These are phyloP conservation scores for Synanthedon vespiformis DNA, from an alignment of 2,888 invertebrate genomes.

Conservation along the genomic window DNA sequence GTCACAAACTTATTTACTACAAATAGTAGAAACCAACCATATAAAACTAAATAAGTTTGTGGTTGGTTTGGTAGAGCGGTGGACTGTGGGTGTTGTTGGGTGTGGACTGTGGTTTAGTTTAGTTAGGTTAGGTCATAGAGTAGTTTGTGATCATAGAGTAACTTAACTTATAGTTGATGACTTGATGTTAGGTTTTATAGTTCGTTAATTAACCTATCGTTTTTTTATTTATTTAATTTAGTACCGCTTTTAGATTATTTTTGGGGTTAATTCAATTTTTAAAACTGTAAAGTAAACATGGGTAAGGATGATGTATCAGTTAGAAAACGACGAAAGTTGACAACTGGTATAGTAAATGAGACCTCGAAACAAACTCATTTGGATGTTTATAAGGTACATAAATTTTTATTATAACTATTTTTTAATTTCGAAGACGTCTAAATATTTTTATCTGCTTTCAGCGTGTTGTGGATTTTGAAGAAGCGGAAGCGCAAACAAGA, in stretches of 20 bases:
- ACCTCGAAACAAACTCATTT: conserved; percentile 44
- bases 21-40: too few species aligned
- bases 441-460: conserved; percentile 27
- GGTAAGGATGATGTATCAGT: conserved; percentile 61
- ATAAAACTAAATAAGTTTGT: too few species aligned
- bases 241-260: background rate
- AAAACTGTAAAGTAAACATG: conserved; percentile 18
- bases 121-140: too few species aligned
- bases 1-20: too few species aligned
- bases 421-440: background rate
- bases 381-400: conserved; percentile 72
- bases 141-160: too few species aligned
- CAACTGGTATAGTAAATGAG: conserved; percentile 42
- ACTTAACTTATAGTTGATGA: too few species aligned
- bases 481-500: conserved; percentile 76
- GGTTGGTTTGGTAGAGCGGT: too few species aligned
- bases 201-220: too few species aligned
- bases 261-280: too few species aligned
- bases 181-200: too few species aligned
- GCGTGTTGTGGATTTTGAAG: conserved; percentile 80
- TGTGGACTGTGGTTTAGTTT: too few species aligned
- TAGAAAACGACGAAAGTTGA: conserved; percentile 70
- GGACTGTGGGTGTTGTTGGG: too few species aligned
- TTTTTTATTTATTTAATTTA: background rate
- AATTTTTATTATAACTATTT: background rate